Evolutionary conservation across 2,888 invertebrate species (phyloP).

Genomic region (Eubasilissa splendida): DNA sequence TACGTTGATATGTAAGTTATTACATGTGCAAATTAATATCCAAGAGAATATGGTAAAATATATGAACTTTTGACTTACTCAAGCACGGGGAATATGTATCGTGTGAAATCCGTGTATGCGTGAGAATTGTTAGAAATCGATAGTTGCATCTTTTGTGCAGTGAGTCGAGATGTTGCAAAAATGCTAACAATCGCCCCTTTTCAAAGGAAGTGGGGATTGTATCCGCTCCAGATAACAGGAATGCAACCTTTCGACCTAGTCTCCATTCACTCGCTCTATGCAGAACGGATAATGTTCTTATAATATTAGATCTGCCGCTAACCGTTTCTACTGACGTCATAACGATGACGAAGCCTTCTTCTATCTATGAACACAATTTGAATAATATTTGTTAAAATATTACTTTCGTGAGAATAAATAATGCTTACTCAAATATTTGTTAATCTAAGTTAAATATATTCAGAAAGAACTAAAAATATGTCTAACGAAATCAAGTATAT

Average conservation of each 20-base stretch:
- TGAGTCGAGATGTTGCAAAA: conserved; percentile 28
- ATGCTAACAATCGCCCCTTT: conserved; percentile 36
- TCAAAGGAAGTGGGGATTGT: conserved; percentile 23
- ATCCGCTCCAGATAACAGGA: conserved; percentile 31
- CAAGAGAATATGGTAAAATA: too few species aligned
- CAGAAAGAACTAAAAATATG: too few species aligned
- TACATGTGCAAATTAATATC: too few species aligned
- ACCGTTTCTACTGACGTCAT: background rate
- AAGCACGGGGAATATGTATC: background rate
- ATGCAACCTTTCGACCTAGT: conserved; percentile 23
- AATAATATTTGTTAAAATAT: too few species aligned
- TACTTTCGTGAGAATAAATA: too few species aligned
- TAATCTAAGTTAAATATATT: too few species aligned
- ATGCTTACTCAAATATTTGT: too few species aligned
- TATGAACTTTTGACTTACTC: conserved; percentile 13
- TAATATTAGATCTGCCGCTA: too few species aligned
- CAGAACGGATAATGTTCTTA: background rate
- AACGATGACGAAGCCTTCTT: background rate
- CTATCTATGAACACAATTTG: background rate
- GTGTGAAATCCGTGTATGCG: background rate
- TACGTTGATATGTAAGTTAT: too few species aligned
- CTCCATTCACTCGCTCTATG: background rate
- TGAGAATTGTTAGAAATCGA: conserved; percentile 39
- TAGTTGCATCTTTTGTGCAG: conserved; percentile 37
- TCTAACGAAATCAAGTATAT: too few species aligned